Evolutionary conservation across 64 coral and sea anemone species (phyloP).

Genomic region (Orbicella faveolata): DNA sequence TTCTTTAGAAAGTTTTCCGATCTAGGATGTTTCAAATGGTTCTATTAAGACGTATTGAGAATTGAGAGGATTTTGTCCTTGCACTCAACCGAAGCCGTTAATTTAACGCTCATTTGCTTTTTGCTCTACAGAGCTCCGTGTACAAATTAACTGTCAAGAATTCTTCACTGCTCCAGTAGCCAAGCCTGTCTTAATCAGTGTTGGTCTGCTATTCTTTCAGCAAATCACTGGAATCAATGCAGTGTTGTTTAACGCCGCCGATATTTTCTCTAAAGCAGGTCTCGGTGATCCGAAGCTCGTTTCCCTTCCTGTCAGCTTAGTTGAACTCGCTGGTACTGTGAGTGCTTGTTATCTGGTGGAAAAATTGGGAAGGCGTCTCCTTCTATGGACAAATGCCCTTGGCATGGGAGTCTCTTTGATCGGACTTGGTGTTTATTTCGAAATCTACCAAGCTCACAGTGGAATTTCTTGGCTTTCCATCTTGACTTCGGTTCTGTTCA

Average conservation of each 20-base stretch:
- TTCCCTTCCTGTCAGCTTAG: constrained; percentile 44
- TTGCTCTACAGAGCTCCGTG: too few species aligned
- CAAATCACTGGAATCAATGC: constrained; percentile 79
- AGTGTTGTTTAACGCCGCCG: constrained; percentile 74
- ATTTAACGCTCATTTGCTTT: too few species aligned
- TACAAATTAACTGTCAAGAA: too few species aligned
- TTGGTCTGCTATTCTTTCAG: constrained; percentile 57
- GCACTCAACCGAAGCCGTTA: too few species aligned
- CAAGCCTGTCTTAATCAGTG: constrained; percentile 61
- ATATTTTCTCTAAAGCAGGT: constrained; percentile 67
- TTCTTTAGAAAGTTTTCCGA: too few species aligned
- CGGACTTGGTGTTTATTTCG: constrained; percentile 67
- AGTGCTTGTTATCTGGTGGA: constrained; percentile 58
- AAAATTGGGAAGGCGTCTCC: constrained; percentile 52
- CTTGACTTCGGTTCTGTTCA: constrained; percentile 50
- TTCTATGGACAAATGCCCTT: constrained; percentile 39
- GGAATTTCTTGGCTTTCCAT: constrained; percentile 68
- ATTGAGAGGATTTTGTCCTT: too few species aligned
- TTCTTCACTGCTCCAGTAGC: constrained; percentile 28
- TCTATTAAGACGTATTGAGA: too few species aligned
- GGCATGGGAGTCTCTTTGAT: constrained; percentile 57
- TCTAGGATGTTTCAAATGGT: too few species aligned
- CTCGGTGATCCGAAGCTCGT: constrained; percentile 54
- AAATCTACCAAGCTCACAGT: constrained; percentile 30
- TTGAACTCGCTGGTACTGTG: constrained; percentile 59